A percentile compares a stretch with the other conserved stretches of the same genome.
phyloP scores from a whole-genome alignment of 2,113 vertebrate species.

The Strix uralensis region DNA sequence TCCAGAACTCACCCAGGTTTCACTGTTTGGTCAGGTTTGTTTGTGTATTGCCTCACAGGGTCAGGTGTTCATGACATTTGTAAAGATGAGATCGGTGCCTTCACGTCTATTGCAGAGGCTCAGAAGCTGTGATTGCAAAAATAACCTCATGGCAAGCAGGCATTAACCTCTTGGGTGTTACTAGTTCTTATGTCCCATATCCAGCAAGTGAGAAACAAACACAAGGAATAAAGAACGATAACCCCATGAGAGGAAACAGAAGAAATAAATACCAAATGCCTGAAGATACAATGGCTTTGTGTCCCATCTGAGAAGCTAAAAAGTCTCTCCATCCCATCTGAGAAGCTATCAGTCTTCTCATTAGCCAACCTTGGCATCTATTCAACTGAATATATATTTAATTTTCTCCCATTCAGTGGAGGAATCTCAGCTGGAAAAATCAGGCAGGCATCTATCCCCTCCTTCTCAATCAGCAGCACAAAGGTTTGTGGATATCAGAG shows the following conservation, averaged over 20 bases:
- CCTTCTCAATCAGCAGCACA: background rate
- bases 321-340: background rate
- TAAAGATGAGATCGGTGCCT: background rate
- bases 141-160: background rate
- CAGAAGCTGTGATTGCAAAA: background rate
- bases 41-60: slow-evolving; percentile 23
- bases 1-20: background rate
- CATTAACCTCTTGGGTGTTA: background rate
- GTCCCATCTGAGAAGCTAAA: background rate
- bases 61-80: background rate
- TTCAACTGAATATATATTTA: background rate
- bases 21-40: slow-evolving; percentile 8
- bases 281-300: background rate
- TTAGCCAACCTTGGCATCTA: background rate
- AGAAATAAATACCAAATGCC: background rate
- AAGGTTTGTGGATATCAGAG: background rate
- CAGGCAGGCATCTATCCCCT: background rate
- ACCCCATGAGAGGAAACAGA: background rate
- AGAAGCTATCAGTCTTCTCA: background rate
- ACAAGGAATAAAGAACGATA: background rate
- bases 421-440: slow-evolving; percentile 1
- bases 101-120: background rate
- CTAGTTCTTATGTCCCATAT: background rate
- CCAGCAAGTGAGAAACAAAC: background rate
- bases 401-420: background rate